phyloP scores from a whole-genome alignment of 1,140 invertebrate species.

The Lysiphlebus fabarum region DNA sequence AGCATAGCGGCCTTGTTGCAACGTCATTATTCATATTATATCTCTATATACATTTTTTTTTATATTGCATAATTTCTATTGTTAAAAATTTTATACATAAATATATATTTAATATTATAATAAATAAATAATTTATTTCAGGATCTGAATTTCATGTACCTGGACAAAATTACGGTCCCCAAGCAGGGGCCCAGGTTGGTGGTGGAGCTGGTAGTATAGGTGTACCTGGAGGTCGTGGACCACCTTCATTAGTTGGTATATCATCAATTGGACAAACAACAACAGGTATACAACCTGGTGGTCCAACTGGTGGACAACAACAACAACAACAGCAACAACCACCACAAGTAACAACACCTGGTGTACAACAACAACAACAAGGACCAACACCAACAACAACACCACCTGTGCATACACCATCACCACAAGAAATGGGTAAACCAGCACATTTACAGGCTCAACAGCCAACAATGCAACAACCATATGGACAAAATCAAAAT shows the following conservation, averaged over 20 bases:
- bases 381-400: slow-evolving; percentile 44
- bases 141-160: slow-evolving; percentile 53
- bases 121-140: slow-evolving; percentile 29
- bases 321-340: slow-evolving; percentile 34
- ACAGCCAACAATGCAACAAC: slow-evolving; percentile 35
- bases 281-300: slow-evolving; percentile 43
- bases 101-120: slow-evolving; percentile 1
- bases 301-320: slow-evolving; percentile 40
- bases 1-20: background rate
- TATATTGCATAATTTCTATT: too few relatives aligned
- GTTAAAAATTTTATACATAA: background rate
- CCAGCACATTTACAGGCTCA: slow-evolving; percentile 44
- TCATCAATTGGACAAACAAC: slow-evolving; percentile 45
- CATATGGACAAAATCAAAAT: slow-evolving; percentile 38
- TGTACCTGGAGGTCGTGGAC: slow-evolving; percentile 49
- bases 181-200: slow-evolving; percentile 51
- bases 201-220: slow-evolving; percentile 48
- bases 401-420: slow-evolving; percentile 42
- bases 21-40: slow-evolving; percentile 1
- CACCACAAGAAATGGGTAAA: slow-evolving; percentile 51
- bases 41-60: slow-evolving; percentile 7
- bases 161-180: slow-evolving; percentile 50
- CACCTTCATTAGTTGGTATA: slow-evolving; percentile 43
- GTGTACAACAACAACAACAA: slow-evolving; percentile 45
- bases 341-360: slow-evolving; percentile 38